These are phyloP conservation scores for Drosophila neoperkinsi DNA, from an alignment of 2,888 invertebrate species.

Conservation along the genomic window DNA sequence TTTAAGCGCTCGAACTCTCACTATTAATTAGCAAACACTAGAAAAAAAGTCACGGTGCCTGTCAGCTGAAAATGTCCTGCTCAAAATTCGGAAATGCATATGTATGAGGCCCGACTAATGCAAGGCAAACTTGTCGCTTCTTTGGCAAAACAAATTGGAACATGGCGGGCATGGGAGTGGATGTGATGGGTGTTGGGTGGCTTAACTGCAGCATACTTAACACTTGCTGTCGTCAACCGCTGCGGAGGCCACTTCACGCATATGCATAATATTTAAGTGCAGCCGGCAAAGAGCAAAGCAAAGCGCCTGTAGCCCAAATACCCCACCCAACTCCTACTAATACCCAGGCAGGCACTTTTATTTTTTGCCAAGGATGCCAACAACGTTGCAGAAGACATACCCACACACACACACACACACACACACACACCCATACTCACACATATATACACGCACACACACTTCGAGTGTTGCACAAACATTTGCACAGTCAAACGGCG, in stretches of 20 bases:
- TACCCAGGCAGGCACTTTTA: slow-evolving; percentile 60
- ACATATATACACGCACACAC: slow-evolving; percentile 31
- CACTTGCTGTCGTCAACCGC: slow-evolving; percentile 57
- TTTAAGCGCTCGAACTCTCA: slow-evolving; percentile 11
- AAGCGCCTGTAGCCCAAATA: slow-evolving; percentile 50
- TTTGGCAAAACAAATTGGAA: slow-evolving; percentile 46
- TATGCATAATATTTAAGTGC: slow-evolving; percentile 80
- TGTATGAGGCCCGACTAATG: slow-evolving; percentile 21
- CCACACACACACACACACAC: slow-evolving; percentile 13
- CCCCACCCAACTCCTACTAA: neutral
- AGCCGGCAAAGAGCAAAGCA: slow-evolving; percentile 75
- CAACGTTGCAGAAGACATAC: slow-evolving; percentile 36
- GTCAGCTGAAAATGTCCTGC: slow-evolving; percentile 23
- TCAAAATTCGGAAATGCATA: slow-evolving; percentile 20
- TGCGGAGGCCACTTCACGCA: slow-evolving; percentile 63
- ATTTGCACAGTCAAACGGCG: slow-evolving; percentile 75
- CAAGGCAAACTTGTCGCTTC: slow-evolving; percentile 37
- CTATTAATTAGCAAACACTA: slow-evolving; percentile 42
- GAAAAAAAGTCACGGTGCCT: slow-evolving; percentile 14
- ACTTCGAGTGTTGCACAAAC: slow-evolving; percentile 73
- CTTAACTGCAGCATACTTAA: slow-evolving; percentile 55
- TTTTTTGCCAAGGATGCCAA: slow-evolving; percentile 53
- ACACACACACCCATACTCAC: neutral
- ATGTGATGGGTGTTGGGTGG: neutral
- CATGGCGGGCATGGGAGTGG: slow-evolving; percentile 17